Percentiles rank a stretch among this genome's conserved stretches.
These are phyloP conservation scores for Sarcophaga variegata DNA, from an alignment of 2,888 invertebrate genomes.

Conservation along the genomic window DNA sequence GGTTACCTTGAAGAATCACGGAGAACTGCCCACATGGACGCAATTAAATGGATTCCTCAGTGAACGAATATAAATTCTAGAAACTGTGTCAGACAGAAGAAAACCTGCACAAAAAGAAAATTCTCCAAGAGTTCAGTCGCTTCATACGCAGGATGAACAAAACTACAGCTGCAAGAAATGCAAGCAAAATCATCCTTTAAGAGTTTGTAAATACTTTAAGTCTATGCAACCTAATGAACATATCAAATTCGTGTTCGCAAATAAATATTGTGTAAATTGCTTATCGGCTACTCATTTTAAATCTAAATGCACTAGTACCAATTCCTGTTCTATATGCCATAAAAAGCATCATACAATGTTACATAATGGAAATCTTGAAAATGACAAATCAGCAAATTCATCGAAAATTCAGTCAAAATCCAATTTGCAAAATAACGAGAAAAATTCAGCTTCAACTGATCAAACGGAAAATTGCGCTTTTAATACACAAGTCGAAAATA, in stretches of 20 bases:
- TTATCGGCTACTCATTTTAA: neutral
- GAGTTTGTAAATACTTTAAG: conserved; percentile 20
- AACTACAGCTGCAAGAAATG: neutral
- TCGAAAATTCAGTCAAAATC: neutral
- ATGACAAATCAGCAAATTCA: neutral
- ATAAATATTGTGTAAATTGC: conserved; percentile 35
- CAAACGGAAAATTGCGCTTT: neutral
- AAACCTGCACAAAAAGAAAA: neutral
- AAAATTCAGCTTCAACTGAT: neutral
- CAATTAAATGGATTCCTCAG: neutral
- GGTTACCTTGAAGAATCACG: conserved; percentile 2
- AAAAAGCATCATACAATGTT: conserved; percentile 18
- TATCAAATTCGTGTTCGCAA: conserved; percentile 12
- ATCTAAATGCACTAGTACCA: too few species aligned
- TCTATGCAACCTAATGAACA: neutral
- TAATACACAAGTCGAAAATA: too few species aligned
- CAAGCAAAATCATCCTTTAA: conserved; percentile 15
- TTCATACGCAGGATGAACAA: too few species aligned
- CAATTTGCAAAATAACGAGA: neutral
- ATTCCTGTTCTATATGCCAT: neutral
- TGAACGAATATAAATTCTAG: conserved; percentile 7
- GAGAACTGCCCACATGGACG: conserved; percentile 10
- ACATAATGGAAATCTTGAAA: neutral
- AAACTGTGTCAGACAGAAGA: conserved; percentile 5
- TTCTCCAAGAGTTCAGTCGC: too few species aligned